A percentile compares a stretch with the other conserved stretches of the same genome.
Evolutionary conservation across 1,140 invertebrate genomes (phyloP).

Genomic region (Coenobita brevimanus): DNA sequence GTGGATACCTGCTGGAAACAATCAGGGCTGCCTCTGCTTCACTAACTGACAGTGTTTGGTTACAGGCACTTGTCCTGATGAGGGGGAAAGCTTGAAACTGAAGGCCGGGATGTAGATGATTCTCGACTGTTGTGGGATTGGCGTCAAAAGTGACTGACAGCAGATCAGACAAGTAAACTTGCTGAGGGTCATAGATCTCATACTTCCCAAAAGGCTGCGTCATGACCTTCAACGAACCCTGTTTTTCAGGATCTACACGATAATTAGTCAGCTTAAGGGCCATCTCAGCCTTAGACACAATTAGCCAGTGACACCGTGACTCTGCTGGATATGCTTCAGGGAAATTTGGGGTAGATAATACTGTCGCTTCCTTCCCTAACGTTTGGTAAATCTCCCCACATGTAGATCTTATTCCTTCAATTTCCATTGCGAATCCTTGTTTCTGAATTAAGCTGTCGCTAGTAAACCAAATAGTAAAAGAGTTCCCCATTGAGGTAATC

Average conservation of each 20-base stretch:
- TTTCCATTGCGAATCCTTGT: conserved; percentile 9
- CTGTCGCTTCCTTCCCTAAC: background rate
- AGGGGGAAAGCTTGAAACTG: conserved; percentile 6
- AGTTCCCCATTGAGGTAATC: conserved; percentile 6
- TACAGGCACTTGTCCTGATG: background rate
- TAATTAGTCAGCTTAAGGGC: background rate
- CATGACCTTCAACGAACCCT: background rate
- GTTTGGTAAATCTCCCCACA: conserved; percentile 18
- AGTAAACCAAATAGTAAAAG: background rate
- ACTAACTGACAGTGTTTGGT: background rate
- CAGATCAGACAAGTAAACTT: conserved; percentile 8
- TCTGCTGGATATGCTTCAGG: background rate
- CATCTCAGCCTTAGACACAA: conserved; percentile 15
- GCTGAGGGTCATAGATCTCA: background rate
- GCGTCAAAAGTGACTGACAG: conserved; percentile 9
- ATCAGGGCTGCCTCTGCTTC: background rate
- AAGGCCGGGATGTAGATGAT: background rate
- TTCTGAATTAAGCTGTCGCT: background rate
- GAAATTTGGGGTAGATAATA: conserved; percentile 25
- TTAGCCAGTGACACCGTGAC: conserved; percentile 17
- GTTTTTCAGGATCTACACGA: background rate
- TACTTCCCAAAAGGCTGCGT: conserved; percentile 19
- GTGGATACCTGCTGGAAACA: conserved; percentile 18
- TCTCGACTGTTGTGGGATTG: background rate
- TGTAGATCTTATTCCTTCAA: background rate